A percentile compares a stretch with the other conserved stretches of the same genome.
Evolutionary conservation across 35 echinoderm and acorn worm species (phyloP).

Genomic region (Lytechinus pictus): DNA sequence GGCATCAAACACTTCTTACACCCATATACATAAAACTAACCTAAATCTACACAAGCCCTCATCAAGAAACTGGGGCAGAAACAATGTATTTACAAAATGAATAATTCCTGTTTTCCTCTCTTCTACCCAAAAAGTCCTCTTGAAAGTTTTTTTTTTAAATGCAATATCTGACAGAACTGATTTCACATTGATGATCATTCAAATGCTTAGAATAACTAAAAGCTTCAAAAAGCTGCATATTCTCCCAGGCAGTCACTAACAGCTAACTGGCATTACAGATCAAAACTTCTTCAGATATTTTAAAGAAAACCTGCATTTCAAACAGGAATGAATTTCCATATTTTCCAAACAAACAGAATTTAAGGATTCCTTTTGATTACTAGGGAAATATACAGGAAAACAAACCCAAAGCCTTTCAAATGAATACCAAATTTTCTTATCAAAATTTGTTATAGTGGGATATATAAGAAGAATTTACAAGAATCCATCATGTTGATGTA

Average conservation of each 20-base stretch:
- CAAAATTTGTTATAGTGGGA: neutral
- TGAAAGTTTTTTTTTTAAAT: neutral
- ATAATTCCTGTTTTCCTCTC: too few species aligned
- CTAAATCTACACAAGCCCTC: too few species aligned
- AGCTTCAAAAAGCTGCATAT: neutral
- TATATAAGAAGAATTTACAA: neutral
- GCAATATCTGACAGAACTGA: neutral
- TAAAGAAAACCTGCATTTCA: neutral
- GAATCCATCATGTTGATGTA: neutral
- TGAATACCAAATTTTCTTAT: slow-evolving; percentile 6
- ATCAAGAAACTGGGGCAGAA: too few species aligned
- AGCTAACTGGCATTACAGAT: neutral
- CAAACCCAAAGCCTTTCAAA: neutral
- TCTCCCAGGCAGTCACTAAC: neutral
- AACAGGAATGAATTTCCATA: neutral
- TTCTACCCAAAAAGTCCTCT: too few species aligned
- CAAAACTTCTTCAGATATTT: neutral
- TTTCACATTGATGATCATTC: neutral
- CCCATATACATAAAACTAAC: too few species aligned
- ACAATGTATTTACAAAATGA: too few species aligned
- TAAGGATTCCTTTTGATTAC: neutral
- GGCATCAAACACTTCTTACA: too few species aligned
- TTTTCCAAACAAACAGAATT: neutral
- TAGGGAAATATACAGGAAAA: neutral
- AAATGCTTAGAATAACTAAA: neutral